Percentiles rank a stretch among this genome's conserved stretches.
phyloP scores from a whole-genome alignment of 2,888 invertebrate species.

The Pterostichus niger region DNA sequence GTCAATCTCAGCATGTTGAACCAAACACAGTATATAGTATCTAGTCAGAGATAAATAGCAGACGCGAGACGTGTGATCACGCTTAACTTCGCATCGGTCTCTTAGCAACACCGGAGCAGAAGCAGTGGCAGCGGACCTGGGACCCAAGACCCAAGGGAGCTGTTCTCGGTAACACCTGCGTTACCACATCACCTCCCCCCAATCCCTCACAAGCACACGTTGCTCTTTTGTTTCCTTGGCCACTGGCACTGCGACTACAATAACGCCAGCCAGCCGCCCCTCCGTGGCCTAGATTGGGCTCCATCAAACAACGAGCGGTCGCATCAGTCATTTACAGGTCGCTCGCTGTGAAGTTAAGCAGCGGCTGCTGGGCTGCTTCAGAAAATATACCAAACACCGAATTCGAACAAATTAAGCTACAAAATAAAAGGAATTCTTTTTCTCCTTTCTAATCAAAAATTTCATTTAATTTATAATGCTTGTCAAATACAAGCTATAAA shows the following conservation, averaged over 20 bases:
- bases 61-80: background rate
- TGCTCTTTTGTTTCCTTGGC: conserved; percentile 25
- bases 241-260: background rate
- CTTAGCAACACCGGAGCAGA: background rate
- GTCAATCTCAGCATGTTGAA: background rate
- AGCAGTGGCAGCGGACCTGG: conserved; percentile 3
- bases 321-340: conserved; percentile 20
- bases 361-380: too few relatives aligned
- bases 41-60: conserved; percentile 8
- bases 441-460: background rate
- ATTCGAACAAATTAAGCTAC: background rate
- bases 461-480: background rate
- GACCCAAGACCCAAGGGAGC: conserved; percentile 20
- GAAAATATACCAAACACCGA: background rate
- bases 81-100: conserved; percentile 15
- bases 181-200: conserved; percentile 2
- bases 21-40: background rate
- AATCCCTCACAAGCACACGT: background rate
- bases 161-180: conserved; percentile 37
- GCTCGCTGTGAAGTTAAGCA: background rate
- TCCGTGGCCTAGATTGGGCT: conserved; percentile 8
- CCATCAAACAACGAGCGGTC: background rate
- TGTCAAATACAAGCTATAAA: background rate
- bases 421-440: background rate
- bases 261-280: conserved; percentile 3